Evolutionary conservation across 2,113 vertebrate genomes (phyloP).

Genomic region (Gymnobelideus leadbeateri): DNA sequence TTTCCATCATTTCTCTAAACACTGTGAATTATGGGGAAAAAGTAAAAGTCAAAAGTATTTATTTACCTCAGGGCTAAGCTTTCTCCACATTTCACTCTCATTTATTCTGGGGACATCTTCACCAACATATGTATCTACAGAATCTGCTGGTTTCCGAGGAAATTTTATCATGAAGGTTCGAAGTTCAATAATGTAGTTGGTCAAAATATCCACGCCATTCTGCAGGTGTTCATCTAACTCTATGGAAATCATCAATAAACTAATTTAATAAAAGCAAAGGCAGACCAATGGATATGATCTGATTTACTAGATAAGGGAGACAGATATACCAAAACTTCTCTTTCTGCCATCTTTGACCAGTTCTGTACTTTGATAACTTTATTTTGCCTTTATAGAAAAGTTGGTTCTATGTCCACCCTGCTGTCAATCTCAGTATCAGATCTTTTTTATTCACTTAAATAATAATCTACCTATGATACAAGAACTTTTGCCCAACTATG

Average conservation of each 20-base stretch:
- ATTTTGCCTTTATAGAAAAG: neutral
- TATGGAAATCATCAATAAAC: constrained; percentile 73
- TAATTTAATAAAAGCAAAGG: neutral
- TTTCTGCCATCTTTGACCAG: constrained; percentile 19
- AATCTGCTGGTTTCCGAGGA: constrained; percentile 78
- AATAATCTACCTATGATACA: neutral
- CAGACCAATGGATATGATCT: neutral
- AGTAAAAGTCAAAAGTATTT: neutral
- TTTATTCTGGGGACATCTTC: constrained; percentile 73
- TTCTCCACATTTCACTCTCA: constrained; percentile 81
- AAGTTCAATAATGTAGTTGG: constrained; percentile 90
- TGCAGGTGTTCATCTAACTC: constrained; percentile 87
- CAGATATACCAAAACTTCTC: constrained; percentile 37
- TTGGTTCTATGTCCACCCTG: neutral
- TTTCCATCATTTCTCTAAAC: constrained; percentile 29
- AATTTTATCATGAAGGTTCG: constrained; percentile 92
- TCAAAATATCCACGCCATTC: constrained; percentile 88
- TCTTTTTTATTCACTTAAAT: constrained; percentile 6
- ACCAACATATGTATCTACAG: neutral
- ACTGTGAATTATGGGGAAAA: constrained; percentile 27
- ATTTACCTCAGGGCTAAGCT: constrained; percentile 83
- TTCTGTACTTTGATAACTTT: constrained; percentile 13
- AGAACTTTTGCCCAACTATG: neutral
- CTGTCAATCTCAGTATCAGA: neutral
- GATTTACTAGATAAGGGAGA: constrained; percentile 5